Percentiles rank a stretch among this genome's conserved stretches.
These are phyloP conservation scores for Epirrita christyi DNA, from an alignment of 2,888 invertebrate genomes.

Conservation along the genomic window DNA sequence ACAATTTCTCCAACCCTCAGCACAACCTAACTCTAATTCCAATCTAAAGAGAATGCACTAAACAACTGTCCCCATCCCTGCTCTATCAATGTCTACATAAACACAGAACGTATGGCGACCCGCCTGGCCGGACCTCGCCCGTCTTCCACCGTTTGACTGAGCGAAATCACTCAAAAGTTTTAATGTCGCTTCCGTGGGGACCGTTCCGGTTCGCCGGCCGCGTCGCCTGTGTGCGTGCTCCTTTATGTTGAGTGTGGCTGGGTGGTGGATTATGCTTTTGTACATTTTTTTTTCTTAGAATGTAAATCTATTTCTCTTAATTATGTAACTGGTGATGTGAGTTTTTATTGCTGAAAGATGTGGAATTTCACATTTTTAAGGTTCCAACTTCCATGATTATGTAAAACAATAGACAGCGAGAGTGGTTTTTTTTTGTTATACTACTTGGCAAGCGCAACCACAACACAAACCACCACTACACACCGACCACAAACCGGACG, in stretches of 20 bases:
- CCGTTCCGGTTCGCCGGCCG: slow-evolving; percentile 55
- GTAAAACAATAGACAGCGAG: too few species aligned
- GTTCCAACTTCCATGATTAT: too few species aligned
- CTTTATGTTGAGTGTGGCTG: slow-evolving; percentile 45
- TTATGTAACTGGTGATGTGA: too few species aligned
- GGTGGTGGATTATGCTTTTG: slow-evolving; percentile 5
- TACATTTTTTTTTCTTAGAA: slow-evolving; percentile 1
- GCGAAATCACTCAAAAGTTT: slow-evolving; percentile 84
- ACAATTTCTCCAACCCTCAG: not conserved
- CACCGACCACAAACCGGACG: too few species aligned
- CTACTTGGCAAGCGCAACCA: too few species aligned
- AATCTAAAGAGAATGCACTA: slow-evolving; percentile 20
- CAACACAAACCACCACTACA: too few species aligned
- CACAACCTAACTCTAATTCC: slow-evolving; percentile 11
- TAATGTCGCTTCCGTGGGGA: slow-evolving; percentile 81
- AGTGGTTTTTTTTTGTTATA: too few species aligned
- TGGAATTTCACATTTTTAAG: too few species aligned
- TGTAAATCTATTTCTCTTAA: not conserved
- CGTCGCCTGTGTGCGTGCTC: slow-evolving; percentile 49
- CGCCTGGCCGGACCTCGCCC: slow-evolving; percentile 59
- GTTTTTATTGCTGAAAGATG: too few species aligned
- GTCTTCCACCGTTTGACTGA: slow-evolving; percentile 81
- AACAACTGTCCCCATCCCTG: slow-evolving; percentile 16
- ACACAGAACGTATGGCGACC: slow-evolving; percentile 46
- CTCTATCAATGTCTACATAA: slow-evolving; percentile 32